Conservation (phyloP, 2,797 vertebrate species). For the Gymnodraco acuticeps region DNA sequence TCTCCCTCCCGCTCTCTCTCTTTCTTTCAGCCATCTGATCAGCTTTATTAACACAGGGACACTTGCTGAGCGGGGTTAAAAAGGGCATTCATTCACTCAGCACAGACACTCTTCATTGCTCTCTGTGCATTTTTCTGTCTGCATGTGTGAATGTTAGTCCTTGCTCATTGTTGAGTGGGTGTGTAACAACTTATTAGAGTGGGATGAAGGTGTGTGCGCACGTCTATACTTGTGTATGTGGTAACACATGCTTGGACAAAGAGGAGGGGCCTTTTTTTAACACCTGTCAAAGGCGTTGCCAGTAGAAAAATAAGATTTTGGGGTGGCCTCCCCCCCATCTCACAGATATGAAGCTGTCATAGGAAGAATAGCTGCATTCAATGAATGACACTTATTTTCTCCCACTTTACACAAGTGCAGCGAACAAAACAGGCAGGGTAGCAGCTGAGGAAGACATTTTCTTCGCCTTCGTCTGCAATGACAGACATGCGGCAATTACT, state of each 20-base stretch:
- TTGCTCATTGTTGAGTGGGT: conserved; percentile 61
- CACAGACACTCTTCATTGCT: conserved; percentile 65
- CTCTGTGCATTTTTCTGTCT: conserved; percentile 39
- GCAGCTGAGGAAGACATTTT: conserved; percentile 94
- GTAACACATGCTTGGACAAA: conserved; percentile 70
- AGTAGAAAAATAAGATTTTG: conserved; percentile 89
- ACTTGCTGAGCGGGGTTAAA: conserved; percentile 95
- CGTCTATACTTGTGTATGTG: conserved; percentile 40
- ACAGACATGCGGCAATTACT: conserved; percentile 97
- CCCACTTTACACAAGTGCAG: conserved; percentile 96
- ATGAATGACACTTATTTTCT: conserved; percentile 99
- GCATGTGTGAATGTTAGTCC: conserved; percentile 47
- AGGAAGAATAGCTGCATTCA: conserved; percentile 98
- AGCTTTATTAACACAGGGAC: conserved; percentile 95
- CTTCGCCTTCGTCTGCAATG: conserved; percentile 90
- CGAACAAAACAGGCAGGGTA: conserved; percentile 95
- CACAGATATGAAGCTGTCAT: conserved; percentile 98
- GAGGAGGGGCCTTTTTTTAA: conserved; percentile 88
- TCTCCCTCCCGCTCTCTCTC: conserved; percentile 31
- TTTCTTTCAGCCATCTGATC: conserved; percentile 90
- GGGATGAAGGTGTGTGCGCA: conserved; percentile 54
- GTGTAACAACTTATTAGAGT: conserved; percentile 69
- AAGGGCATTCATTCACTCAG: conserved; percentile 78
- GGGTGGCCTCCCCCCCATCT: conserved; percentile 90
- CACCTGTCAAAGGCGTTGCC: conserved; percentile 96